A percentile compares a stretch with the other conserved stretches of the same genome.
These are phyloP conservation scores for Yponomeuta sedellus DNA, from an alignment of 2,888 invertebrate genomes.

Conservation along the genomic window DNA sequence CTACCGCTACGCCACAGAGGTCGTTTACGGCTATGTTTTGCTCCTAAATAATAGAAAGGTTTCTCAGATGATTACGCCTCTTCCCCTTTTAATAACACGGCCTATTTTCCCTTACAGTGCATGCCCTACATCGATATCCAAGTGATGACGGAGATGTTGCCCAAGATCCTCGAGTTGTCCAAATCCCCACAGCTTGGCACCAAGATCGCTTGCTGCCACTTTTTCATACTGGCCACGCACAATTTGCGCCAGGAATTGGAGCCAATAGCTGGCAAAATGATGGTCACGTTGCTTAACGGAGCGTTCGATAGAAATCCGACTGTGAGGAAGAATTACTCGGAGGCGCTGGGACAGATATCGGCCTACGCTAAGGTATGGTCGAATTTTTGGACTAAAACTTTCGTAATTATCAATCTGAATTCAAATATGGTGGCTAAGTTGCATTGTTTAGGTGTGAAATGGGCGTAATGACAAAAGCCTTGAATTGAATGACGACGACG, in stretches of 20 bases:
- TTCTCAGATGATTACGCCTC: no score
- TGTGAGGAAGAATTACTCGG: slow-evolving; percentile 89
- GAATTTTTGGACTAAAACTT: no score
- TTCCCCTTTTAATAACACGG: neutral
- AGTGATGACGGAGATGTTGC: slow-evolving; percentile 86
- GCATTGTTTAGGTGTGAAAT: neutral
- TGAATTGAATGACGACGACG: no score
- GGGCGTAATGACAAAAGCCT: no score
- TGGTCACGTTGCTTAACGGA: slow-evolving; percentile 80
- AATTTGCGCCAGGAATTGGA: slow-evolving; percentile 73
- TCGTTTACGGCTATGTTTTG: no score
- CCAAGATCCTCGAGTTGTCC: slow-evolving; percentile 87
- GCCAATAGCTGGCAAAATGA: slow-evolving; percentile 75
- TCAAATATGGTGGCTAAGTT: slow-evolving; percentile 14
- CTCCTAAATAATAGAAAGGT: no score
- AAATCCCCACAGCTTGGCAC: slow-evolving; percentile 90
- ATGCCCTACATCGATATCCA: slow-evolving; percentile 84
- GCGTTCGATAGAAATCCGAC: slow-evolving; percentile 89
- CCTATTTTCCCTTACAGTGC: slow-evolving; percentile 55
- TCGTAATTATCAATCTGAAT: no score
- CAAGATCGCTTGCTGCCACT: slow-evolving; percentile 88
- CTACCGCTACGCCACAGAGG: no score
- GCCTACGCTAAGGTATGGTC: slow-evolving; percentile 87
- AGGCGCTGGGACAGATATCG: slow-evolving; percentile 89
- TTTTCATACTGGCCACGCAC: slow-evolving; percentile 81